These are phyloP conservation scores for Melanostigma gelatinosum DNA, from an alignment of 2,113 vertebrate genomes.

Conservation along the genomic window DNA sequence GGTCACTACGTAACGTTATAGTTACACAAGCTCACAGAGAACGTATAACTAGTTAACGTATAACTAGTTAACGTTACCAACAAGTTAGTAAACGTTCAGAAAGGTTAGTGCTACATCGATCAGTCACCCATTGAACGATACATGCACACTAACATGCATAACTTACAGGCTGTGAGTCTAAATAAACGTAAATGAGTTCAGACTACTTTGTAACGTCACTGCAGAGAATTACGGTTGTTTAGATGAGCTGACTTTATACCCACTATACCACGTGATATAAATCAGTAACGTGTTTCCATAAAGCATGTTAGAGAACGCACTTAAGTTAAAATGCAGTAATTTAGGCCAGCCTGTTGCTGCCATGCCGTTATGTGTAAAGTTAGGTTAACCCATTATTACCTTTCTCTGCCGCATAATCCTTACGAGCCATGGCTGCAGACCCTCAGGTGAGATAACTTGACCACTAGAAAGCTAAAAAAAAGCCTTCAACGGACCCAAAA, in stretches of 20 bases:
- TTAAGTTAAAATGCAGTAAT: background rate
- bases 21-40: slow-evolving; percentile 3
- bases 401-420: slow-evolving; percentile 88
- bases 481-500: background rate
- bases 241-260: background rate
- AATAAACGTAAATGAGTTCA: too few species aligned
- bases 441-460: background rate
- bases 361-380: slow-evolving; percentile 31
- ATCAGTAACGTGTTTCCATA: rapidly evolving
- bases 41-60: background rate
- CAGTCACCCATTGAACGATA: background rate
- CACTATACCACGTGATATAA: rapidly evolving
- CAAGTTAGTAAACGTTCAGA: background rate
- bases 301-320: background rate
- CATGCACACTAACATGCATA: background rate
- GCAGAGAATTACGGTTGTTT: too few species aligned
- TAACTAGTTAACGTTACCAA: background rate
- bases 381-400: slow-evolving; percentile 67
- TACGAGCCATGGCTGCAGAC: slow-evolving; percentile 83
- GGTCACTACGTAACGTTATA: slow-evolving; percentile 55
- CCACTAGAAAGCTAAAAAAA: background rate
- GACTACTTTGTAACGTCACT: background rate
- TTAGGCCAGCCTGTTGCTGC: slow-evolving; percentile 51
- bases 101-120: too few species aligned
- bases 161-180: background rate